Percentiles rank a stretch among this genome's conserved stretches.
Evolutionary conservation across 2,113 vertebrate species (phyloP).

Genomic region (Callospermophilus lateralis): DNA sequence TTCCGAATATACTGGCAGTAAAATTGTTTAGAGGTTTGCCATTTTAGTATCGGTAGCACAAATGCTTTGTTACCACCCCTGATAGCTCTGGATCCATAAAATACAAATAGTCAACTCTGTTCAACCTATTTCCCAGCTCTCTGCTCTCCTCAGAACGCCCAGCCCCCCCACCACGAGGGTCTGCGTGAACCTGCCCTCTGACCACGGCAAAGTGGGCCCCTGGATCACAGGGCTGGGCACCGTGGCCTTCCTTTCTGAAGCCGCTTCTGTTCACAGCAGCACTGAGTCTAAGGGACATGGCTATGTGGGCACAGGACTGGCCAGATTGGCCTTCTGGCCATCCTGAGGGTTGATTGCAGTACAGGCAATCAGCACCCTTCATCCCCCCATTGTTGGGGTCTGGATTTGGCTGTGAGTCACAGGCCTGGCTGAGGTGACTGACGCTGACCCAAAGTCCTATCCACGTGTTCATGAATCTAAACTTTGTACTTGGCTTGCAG

Average conservation of each 20-base stretch:
- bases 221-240: background rate
- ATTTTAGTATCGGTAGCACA: background rate
- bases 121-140: background rate
- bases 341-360: conserved; percentile 4
- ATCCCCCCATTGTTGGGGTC: conserved; percentile 7
- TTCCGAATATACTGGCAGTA: background rate
- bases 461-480: background rate
- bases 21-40: background rate
- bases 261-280: background rate
- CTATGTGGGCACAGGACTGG: background rate
- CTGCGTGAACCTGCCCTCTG: conserved; percentile 62
- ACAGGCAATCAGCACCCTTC: conserved; percentile 10
- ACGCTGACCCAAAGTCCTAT: conserved; percentile 47
- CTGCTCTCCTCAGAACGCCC: background rate
- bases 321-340: background rate
- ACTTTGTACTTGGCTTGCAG: conserved; percentile 52
- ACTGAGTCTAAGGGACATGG: background rate
- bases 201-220: conserved; percentile 16
- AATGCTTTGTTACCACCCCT: background rate
- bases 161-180: background rate
- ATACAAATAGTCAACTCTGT: background rate
- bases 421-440: conserved; percentile 17
- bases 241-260: conserved; percentile 8
- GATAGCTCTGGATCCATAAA: background rate
- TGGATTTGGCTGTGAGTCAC: conserved; percentile 34